Evolutionary conservation across 2,113 vertebrate genomes (phyloP).

Genomic region (Shinisaurus crocodilurus): DNA sequence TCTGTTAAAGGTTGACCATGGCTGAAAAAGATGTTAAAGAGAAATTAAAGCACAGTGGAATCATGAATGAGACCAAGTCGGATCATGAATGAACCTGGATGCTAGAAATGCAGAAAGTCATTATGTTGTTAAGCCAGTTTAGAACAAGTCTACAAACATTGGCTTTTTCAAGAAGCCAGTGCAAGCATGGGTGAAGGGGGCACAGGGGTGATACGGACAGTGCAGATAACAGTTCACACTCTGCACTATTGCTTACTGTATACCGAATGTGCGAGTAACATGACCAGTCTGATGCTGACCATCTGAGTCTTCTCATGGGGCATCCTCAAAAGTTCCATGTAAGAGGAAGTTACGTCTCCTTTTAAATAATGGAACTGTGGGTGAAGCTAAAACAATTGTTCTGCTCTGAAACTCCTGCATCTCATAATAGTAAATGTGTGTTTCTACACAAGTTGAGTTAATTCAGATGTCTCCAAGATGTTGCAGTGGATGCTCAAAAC

Average conservation of each 20-base stretch:
- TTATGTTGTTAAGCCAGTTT: background rate
- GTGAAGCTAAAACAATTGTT: background rate
- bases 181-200: background rate
- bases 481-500: background rate
- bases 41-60: background rate
- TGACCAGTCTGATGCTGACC: background rate
- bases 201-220: background rate
- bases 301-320: background rate
- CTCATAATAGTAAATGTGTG: background rate
- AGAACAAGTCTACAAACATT: background rate
- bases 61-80: no score
- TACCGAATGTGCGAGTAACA: background rate
- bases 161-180: background rate
- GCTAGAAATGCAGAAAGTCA: background rate
- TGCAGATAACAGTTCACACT: background rate
- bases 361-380: background rate
- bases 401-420: background rate
- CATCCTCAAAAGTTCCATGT: background rate
- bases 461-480: background rate
- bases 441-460: background rate
- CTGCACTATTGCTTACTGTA: background rate
- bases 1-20: slow-evolving; percentile 10
- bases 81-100: no score
- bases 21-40: background rate
- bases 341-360: background rate